phyloP scores from a whole-genome alignment of 2,888 invertebrate genomes.

The Clunio marinus region DNA sequence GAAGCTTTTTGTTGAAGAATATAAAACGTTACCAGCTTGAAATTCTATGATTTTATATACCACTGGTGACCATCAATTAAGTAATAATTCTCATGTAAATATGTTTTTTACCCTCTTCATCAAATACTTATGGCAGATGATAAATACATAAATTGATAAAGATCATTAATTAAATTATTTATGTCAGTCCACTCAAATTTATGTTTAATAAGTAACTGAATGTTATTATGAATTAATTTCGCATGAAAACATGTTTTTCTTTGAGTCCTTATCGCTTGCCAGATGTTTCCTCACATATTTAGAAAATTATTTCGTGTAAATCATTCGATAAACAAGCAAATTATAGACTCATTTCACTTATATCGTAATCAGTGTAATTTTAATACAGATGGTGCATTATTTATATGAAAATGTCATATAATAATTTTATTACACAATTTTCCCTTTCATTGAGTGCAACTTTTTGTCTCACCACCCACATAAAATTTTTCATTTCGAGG shows the following conservation, averaged over 20 bases:
- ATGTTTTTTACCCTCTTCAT: not conserved
- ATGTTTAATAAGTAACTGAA: not conserved
- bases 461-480: not conserved
- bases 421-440: not conserved
- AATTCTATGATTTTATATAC: too few relatives aligned
- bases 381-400: not conserved
- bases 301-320: not conserved
- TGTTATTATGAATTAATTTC: not conserved
- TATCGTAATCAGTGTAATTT: not conserved
- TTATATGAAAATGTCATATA: not conserved
- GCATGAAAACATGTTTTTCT: not conserved
- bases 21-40: too few relatives aligned
- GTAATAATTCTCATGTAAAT: too few relatives aligned
- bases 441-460: not conserved
- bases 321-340: too few relatives aligned
- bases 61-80: too few relatives aligned
- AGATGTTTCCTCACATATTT: not conserved
- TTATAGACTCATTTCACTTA: not conserved
- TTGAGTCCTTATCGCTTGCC: not conserved
- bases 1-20: too few relatives aligned
- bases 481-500: not conserved
- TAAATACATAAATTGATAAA: not conserved
- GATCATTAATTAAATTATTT: not conserved
- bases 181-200: not conserved
- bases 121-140: not conserved